Percentiles rank a stretch among this genome's conserved stretches.
phyloP scores from a whole-genome alignment of 2,888 invertebrate genomes.

The Lordiphosa fenestrarum region DNA sequence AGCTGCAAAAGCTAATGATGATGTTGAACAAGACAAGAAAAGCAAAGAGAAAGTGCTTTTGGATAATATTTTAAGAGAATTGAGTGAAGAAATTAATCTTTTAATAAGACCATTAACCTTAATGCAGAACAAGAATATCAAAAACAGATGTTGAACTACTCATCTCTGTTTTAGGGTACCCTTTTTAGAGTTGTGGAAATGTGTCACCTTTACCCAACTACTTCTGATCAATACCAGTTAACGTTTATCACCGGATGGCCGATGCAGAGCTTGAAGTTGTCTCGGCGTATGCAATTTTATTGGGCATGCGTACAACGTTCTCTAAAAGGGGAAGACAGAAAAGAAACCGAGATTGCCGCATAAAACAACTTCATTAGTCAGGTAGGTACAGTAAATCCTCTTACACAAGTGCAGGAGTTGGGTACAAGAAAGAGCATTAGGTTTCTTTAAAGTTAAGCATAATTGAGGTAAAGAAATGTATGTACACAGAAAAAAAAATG shows the following conservation, averaged over 20 bases:
- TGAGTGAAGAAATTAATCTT: too few relatives aligned
- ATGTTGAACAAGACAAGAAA: background rate
- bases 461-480: too few relatives aligned
- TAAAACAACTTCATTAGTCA: conserved; percentile 56
- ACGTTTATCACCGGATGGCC: conserved; percentile 26
- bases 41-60: too few relatives aligned
- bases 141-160: too few relatives aligned
- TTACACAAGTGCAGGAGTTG: too few relatives aligned
- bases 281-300: conserved; percentile 8
- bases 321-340: conserved; percentile 12
- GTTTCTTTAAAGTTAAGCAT: too few relatives aligned
- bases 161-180: too few relatives aligned
- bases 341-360: conserved; percentile 19
- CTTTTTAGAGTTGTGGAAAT: conserved; percentile 4
- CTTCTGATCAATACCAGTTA: conserved; percentile 16
- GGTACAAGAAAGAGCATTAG: too few relatives aligned
- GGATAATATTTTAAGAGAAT: too few relatives aligned
- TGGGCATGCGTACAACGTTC: conserved; percentile 58
- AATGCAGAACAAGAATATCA: too few relatives aligned
- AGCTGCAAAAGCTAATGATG: background rate
- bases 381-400: conserved; percentile 12
- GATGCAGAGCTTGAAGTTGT: conserved; percentile 1
- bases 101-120: too few relatives aligned
- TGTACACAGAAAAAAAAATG: too few relatives aligned
- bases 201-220: conserved; percentile 3